These are phyloP conservation scores for Stylophora pistillata DNA, from an alignment of 64 coral and sea anemone genomes.

Conservation along the genomic window DNA sequence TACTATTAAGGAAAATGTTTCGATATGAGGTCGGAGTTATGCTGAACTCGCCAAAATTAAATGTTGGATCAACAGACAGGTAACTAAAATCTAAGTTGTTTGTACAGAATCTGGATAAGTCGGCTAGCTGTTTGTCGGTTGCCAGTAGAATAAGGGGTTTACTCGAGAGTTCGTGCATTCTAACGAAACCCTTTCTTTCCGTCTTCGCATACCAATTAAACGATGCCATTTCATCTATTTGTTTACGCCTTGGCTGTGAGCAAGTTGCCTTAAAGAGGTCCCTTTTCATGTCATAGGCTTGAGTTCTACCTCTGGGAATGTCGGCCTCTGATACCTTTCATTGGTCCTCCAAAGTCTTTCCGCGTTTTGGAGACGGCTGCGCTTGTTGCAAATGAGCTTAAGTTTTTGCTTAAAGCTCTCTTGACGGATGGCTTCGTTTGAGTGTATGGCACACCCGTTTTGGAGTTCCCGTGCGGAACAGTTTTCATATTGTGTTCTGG, in stretches of 20 bases:
- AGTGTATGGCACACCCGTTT: not conserved
- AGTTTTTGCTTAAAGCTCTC: not conserved
- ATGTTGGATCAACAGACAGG: slow-evolving; percentile 36
- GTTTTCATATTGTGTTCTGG: not conserved
- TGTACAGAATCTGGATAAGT: slow-evolving; percentile 15
- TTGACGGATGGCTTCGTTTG: slow-evolving; percentile 5
- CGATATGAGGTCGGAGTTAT: slow-evolving; percentile 8
- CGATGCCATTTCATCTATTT: no score
- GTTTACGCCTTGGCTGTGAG: no score
- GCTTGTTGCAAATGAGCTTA: not conserved
- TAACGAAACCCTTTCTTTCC: not conserved
- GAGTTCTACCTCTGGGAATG: no score
- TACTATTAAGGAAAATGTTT: not conserved
- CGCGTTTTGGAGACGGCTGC: not conserved
- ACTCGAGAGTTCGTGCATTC: not conserved
- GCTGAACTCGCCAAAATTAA: slow-evolving; percentile 24
- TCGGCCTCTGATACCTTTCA: no score
- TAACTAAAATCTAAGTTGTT: not conserved
- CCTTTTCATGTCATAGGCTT: no score
- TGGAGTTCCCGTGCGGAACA: not conserved
- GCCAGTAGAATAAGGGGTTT: slow-evolving; percentile 16
- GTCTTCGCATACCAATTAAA: no score
- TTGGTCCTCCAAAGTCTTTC: no score
- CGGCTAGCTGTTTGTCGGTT: slow-evolving; percentile 9
- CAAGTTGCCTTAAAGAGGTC: no score